Evolutionary conservation across 2,888 invertebrate genomes (phyloP), one percentile per base, ranked within the genome.

Genomic region (Drosophila fulvimacula): DNA sequence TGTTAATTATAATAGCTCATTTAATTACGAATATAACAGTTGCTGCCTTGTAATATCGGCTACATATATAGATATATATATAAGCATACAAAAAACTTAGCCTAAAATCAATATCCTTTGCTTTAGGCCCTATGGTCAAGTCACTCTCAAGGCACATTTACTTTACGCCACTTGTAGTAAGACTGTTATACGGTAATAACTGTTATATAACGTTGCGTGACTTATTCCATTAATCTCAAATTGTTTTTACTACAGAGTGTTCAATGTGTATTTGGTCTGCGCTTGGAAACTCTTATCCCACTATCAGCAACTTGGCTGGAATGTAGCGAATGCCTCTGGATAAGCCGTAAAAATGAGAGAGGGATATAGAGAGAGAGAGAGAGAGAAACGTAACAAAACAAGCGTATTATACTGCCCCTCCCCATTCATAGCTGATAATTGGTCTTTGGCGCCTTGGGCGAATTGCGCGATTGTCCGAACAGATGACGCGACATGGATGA

Each of bases 381-480:
- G n/a, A n/a, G 9, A 21, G 21, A 21, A 7, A n/a, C 13, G 44
- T 27, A n/a, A 44, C 24, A 48, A 42, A 56, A 42, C 44, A 21
- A 30, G 53, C 13, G 44, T 52, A 55, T 41, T 62, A 65, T 21
- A 44, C 39, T 19, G 19, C 27, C 55, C 55, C 56, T 62, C 70
- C 71, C 17, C n/a, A 66, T 62, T 91, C 77, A 91, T 39, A 91
- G 91, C 24, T 84, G 86, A 70, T 89, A 90, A 83, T 91, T 89
- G 68, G 79, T 89, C 27, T 73, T 64, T 69, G 84, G 82, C 80
- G 88, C 73, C 80, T 79, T 65, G 3, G 69, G 53, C 27, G 68
- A 66, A 32, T 32, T 72, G 55, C 81, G 88, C 21, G 66, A 51
- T 17, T 69, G 72, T 30, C 76, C 71, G 55, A 82, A 86, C 67